Evolutionary conservation across 2,113 vertebrate genomes (phyloP), one percentile per base, ranked within the genome.

Genomic region (Corythornis cristatus): DNA sequence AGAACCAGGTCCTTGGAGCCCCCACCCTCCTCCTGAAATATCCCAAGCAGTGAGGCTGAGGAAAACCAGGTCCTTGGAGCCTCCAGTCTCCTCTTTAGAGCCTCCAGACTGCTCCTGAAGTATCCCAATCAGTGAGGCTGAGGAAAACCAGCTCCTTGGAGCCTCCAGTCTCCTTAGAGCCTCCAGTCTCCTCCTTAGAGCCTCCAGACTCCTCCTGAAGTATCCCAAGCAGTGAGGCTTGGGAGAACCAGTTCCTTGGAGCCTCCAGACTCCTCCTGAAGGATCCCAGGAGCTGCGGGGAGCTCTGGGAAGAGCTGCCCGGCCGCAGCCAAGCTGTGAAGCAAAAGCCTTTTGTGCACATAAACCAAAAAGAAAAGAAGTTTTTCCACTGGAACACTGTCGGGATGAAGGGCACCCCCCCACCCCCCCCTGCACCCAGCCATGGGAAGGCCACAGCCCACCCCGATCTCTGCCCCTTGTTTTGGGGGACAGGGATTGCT

Each of bases 321-420:
- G 1, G 8, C 84, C 20, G 80, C 61, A 20, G 58, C 57, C 79
- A 70, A 93, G 90, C 90, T 86, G 93, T 58, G 73, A 93, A 94
- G 43, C 75, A 84, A 86, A 95, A 92, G 79, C 95, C 92, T 96
- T 96, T 91, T 83, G 90, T 95, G 96, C 95, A 81, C 90, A 15
- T 60, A 43, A 94, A 94, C 92, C 92, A 91, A 95, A 93, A 92
- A 35, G 35, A 35, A 93, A 77, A 85, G 75, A 89, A 83, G 67
- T 13, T 95, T 96, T 93, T 66, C 64, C 93, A 77, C 79, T 4
- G 76, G 83, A 95, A 83, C 54, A 33, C 28, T 79, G 6, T 8
- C 0, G 3, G 84, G 89, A 37, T 54, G 9, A 26, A 57, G 42
- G 37, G 37, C 31, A 4, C 40, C 23, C 15, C 70, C 68, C 0